Base-by-base conservation (phyloP, 2,888 invertebrate genomes). In the Synanthedon tipuliformis region DNA sequence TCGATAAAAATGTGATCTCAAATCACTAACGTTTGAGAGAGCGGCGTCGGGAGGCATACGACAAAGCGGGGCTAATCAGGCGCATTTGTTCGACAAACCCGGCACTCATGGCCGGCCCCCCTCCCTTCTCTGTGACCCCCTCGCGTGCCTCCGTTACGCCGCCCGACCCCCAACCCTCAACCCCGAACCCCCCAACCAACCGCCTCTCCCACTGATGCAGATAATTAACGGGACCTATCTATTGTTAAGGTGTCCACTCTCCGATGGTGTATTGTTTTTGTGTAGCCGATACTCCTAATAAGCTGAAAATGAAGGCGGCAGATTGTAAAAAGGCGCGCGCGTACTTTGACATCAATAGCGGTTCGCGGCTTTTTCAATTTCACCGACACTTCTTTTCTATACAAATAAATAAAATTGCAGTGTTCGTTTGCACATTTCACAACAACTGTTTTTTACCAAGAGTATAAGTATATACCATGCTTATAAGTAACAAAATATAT, bases 1-100 rank as follows among this genome's bases (percentile, higher is more conserved):
- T 56, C 56, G 59, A 57, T 57, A 56, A 56, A 57, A 54, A 51
- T 45, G 54, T 51, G 53, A 56, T 55, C 54, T 55, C 50, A 51
- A 56, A 53, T 55, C 57, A 57, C 59, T 57, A 58, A 55, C 55
- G 58, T 55, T 56, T 52, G 64, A 57, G 57, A 53, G 45, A 53
- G 60, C 59, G 45, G n/a, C 45, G 57, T 53, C 57, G 58, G 56
- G 58, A 56, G 57, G 12, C 45, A 45, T 45, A 45, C 68, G 73
- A 80, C 84, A 82, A 78, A 81, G 81, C 78, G 73, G 59, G 71
- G 69, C 78, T 84, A 83, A 85, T 83, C 83, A 83, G 79, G 74
- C 71, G 75, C 81, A 84, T 82, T 83, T 80, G 83, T 83, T 79
- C 75, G 73, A 74, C 77, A 79, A 78, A 77, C 77, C 73, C 69